These are phyloP conservation scores for Brevimyrus niger DNA, from an alignment of 2,113 vertebrate genomes.

Conservation along the genomic window DNA sequence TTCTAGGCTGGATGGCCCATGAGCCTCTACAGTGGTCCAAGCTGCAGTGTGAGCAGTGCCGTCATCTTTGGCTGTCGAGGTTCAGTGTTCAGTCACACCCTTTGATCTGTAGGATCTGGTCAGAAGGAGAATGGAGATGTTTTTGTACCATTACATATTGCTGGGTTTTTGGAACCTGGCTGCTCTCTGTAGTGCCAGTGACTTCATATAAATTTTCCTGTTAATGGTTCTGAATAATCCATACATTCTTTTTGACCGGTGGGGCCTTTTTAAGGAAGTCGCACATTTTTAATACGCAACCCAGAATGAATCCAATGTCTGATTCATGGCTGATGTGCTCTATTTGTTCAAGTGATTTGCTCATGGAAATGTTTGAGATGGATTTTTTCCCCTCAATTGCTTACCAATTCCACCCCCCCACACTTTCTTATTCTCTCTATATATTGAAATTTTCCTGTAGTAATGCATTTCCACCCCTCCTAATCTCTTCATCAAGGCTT, in stretches of 20 bases:
- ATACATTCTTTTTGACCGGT: conserved; percentile 43
- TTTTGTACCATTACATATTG: background rate
- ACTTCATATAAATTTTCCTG: conserved; percentile 55
- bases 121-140: background rate
- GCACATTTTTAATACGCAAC: conserved; percentile 62
- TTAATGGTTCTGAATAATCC: conserved; percentile 51
- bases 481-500: conserved; percentile 71
- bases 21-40: background rate
- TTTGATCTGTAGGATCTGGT: background rate
- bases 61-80: background rate
- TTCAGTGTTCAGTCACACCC: background rate
- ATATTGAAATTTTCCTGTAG: conserved; percentile 62
- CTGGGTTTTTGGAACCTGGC: conserved; percentile 25
- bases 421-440: conserved; percentile 41
- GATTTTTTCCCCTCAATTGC: conserved; percentile 19
- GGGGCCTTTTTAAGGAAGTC: conserved; percentile 34
- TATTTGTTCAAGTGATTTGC: conserved; percentile 60
- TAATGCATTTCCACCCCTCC: conserved; percentile 62
- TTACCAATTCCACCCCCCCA: background rate
- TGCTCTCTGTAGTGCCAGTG: conserved; percentile 33
- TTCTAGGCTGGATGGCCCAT: background rate
- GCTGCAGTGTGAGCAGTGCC: background rate
- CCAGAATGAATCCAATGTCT: conserved; percentile 48
- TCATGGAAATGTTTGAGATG: conserved; percentile 60
- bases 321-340: conserved; percentile 54